Base-by-base conservation (phyloP, 2,888 invertebrate genomes). In the Oscheius onirici region DNA sequence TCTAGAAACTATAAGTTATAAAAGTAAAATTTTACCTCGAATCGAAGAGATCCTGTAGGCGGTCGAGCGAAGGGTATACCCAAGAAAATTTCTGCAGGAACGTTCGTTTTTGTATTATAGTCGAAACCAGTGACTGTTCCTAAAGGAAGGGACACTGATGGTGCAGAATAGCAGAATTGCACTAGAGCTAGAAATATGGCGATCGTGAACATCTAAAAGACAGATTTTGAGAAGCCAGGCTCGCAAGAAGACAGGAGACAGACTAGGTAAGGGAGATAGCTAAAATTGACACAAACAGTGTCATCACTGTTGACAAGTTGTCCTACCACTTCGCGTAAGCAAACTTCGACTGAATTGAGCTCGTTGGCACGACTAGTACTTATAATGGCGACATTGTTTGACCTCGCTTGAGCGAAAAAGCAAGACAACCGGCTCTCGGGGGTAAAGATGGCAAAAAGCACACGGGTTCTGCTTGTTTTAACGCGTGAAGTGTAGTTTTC, bases 61-160 rank as follows among this genome's bases (percentile, higher is more conserved):
- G 70, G 70, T 43, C 51, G 51, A 3, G 70, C 70, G 34, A 40
- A 70, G 1, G 70, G 70, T 10, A 70, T 70, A 17, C 52, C 52
- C 20, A 70, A 26, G 26, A 54, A 70, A 0, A 63, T 44, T 5
- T 63, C 63, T 11, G 63, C 52, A 26, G 58, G 49, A 15, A 60
- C 24, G 13, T 51, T 51, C 10, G 11, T 40, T 26, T 46, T 58
- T n/a, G 67, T 54, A 28, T 13, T 55, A 41, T 68, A 68, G 15
- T 54, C 44, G 44, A 68, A 55, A n/a, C 67, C 67, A 54, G 34
- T 68, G 13, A 68, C 46, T 22, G 67, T 55, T 11, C 67, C 67
- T 11, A 63, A 46, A 26, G 58, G 58, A 55, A 28, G 20, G 8
- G 34, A 34, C 34, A 34, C 34, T 34, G 34, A 34, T 34, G 34